Base-by-base conservation (phyloP, 2,888 invertebrate genomes). In the Habrosyne pyritoides region DNA sequence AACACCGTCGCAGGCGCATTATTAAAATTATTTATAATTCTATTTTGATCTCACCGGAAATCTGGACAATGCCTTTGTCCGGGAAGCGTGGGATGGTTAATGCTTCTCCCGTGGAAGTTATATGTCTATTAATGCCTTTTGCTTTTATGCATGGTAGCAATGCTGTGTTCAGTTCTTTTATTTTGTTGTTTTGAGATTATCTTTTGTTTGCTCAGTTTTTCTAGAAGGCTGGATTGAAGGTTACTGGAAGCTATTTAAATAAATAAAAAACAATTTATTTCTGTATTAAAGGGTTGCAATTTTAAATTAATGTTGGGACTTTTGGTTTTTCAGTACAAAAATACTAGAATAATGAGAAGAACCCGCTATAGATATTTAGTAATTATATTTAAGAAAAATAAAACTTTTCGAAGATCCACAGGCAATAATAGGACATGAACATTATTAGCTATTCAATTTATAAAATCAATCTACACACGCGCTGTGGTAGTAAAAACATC, bases 1-100 rank as follows among this genome's bases (percentile, higher is more conserved):
- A 42, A 42, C 42, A 42, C 42, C 42, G 21, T 47, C 22, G 69
- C 69, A 49, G 63, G 57, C 61, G 59, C 67, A 63, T 80, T 81
- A 83, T 83, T 81, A 81, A 79, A 73, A 72, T 71, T 68, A 66
- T 75, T 75, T 72, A 73, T 75, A 73, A 75, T 75, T 77, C 75
- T 69, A 68, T 72, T 75, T 70, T 55, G 61, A 66, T 66, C 67
- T 59, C 60, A 56, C 64, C 69, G 70, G 71, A 69, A 68, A 71
- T 63, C 63, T 60, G 63, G 57, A 77, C 75, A 81, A 78, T 81
- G 60, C 68, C 66, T 73, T 78, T 80, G 75, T 80, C 60, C 52
- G 53, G 58, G 28, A 57, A 56, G 73, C 73, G 76, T 77, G 73
- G 76, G 76, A 64, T 57, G 73, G 36, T 57, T 58, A 66, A 51